phyloP scores from a whole-genome alignment of 1,140 invertebrate species.

The Adoxophyes honmai region DNA sequence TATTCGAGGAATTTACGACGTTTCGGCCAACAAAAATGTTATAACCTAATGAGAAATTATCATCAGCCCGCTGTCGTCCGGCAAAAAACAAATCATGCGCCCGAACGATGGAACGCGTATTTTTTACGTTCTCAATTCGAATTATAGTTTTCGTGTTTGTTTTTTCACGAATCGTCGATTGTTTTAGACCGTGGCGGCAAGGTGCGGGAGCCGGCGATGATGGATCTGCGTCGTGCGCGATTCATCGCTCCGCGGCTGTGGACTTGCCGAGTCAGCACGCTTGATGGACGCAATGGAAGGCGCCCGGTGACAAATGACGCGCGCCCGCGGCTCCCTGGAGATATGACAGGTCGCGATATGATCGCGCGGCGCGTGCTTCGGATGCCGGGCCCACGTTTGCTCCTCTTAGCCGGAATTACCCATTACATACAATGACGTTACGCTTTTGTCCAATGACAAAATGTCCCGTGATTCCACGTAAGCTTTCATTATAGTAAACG shows the following conservation, averaged over 20 bases:
- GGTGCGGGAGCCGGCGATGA: slow-evolving; percentile 54
- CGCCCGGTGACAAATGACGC: slow-evolving; percentile 29
- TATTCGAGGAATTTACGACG: slow-evolving; percentile 74
- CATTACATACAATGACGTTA: slow-evolving; percentile 72
- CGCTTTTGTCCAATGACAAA: slow-evolving; percentile 52
- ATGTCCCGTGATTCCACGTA: slow-evolving; percentile 50
- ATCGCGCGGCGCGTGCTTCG: slow-evolving; percentile 68
- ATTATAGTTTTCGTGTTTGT: slow-evolving; percentile 59
- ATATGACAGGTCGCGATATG: slow-evolving; percentile 57
- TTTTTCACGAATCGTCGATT: slow-evolving; percentile 58
- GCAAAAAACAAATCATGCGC: slow-evolving; percentile 59
- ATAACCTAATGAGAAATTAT: slow-evolving; percentile 77
- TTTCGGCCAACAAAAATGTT: slow-evolving; percentile 72
- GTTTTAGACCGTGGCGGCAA: slow-evolving; percentile 53
- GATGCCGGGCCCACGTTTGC: slow-evolving; percentile 41
- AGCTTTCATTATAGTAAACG: slow-evolving; percentile 68
- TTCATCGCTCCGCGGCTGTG: slow-evolving; percentile 37
- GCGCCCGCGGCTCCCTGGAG: slow-evolving; percentile 42
- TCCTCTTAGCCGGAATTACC: slow-evolving; percentile 54
- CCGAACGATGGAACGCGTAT: slow-evolving; percentile 39
- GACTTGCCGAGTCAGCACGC: slow-evolving; percentile 31
- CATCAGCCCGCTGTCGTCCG: slow-evolving; percentile 51
- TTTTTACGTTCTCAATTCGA: slow-evolving; percentile 64
- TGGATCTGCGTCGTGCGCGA: slow-evolving; percentile 19
- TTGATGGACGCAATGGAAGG: slow-evolving; percentile 45